A percentile compares a stretch with the other conserved stretches of the same genome.
These are phyloP conservation scores for Heliconius hewitsoni DNA, from an alignment of 1,140 invertebrate genomes.

Conservation along the genomic window DNA sequence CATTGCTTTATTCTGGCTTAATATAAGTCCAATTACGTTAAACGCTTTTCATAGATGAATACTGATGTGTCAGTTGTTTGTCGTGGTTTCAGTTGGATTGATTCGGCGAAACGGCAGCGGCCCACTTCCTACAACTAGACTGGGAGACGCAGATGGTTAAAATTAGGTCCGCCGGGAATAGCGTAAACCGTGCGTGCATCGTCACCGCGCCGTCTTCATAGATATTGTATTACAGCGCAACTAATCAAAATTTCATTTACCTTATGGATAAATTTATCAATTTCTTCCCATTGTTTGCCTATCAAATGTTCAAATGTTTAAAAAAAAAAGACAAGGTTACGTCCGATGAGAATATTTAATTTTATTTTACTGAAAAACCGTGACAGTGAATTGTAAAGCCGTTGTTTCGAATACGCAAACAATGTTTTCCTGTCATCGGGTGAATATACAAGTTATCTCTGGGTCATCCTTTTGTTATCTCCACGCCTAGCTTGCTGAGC, in stretches of 20 bases:
- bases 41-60: background rate
- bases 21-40: conserved; percentile 14
- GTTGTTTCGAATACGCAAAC: conserved; percentile 68
- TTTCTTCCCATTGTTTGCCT: background rate
- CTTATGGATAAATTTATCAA: background rate
- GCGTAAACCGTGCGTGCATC: conserved; percentile 70
- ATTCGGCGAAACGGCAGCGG: conserved; percentile 70
- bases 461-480: conserved; percentile 76
- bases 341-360: conserved; percentile 7
- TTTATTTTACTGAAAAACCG: conserved; percentile 43
- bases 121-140: conserved; percentile 80
- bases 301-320: background rate
- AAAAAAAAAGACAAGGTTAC: background rate
- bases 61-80: conserved; percentile 13
- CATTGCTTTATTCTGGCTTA: conserved; percentile 52
- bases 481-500: conserved; percentile 56
- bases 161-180: conserved; percentile 79
- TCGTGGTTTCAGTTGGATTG: conserved; percentile 50
- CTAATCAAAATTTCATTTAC: conserved; percentile 41
- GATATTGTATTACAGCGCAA: conserved; percentile 74
- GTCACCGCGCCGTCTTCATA: conserved; percentile 62
- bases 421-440: conserved; percentile 76
- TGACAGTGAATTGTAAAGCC: conserved; percentile 65
- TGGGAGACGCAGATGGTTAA: conserved; percentile 79
- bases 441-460: conserved; percentile 70